Evolutionary conservation across 2,113 vertebrate genomes (phyloP), one percentile per base, ranked within the genome.

Genomic region (Podiceps cristatus): DNA sequence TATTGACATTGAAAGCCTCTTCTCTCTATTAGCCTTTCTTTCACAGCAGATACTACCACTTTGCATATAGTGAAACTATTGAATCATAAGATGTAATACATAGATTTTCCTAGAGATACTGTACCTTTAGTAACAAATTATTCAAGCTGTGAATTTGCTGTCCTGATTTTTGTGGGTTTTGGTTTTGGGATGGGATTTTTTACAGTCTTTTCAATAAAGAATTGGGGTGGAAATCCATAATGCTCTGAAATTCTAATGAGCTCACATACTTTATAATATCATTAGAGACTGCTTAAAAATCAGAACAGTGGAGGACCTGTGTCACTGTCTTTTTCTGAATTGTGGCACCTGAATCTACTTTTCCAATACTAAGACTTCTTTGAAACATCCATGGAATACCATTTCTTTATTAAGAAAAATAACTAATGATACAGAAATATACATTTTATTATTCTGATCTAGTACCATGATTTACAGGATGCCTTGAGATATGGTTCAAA

Each of bases 401-500:
- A 47, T 20, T 23, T 49, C 24, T 94, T 97, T 90, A 87, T 71
- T 91, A 81, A 66, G 64, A 94, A 95, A 93, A 88, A 93, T 18
- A 75, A 44, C 9, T 45, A 35, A 28, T 27, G 1, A 40, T 91
- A 79, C 73, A 87, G 47, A 86, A 45, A 2, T 49, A 19, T 9
- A 66, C 16, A 24, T 68, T 89, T 94, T 75, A 68, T 58, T 64
- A 8, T 59, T 86, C 37, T 64, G 50, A 14, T 86, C 98, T 98
- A 98, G 80, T 96, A 97, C 94, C 98, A 97, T 71, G 97, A 98
- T 85, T 99, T 98, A 59, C 95, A 96, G 75, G 98, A 97, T 24
- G 92, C 69, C 62, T 97, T 96, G 98, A 97, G 86, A 93, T 95
- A 64, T 86, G 75, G 13, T 98, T 98, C 71, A 98, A 91, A 86